phyloP scores from a whole-genome alignment of 30 jellyfish, hydroid and myxozoan species.

The Nemopilema nomurai region DNA sequence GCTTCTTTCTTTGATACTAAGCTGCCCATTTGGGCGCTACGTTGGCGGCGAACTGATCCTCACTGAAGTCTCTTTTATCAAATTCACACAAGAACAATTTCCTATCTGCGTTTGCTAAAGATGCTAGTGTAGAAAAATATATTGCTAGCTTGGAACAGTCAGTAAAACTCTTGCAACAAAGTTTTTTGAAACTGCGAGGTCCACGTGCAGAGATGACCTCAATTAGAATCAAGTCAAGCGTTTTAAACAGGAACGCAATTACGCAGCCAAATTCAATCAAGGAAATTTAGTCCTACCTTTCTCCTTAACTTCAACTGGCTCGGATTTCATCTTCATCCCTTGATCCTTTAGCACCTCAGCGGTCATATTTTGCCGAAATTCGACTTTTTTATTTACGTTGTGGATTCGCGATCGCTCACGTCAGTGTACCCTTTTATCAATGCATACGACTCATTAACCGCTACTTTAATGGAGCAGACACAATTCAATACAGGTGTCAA shows the following conservation, averaged over 20 bases:
- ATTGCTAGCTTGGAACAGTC: background rate
- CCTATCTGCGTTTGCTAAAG: no score
- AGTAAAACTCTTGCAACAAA: slow-evolving; percentile 5
- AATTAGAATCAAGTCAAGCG: slow-evolving; percentile 70
- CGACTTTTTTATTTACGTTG: slow-evolving; percentile 16
- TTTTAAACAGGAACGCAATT: slow-evolving; percentile 58
- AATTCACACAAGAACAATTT: no score
- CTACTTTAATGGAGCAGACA: slow-evolving; percentile 64
- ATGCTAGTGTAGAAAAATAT: no score
- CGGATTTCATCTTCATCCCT: slow-evolving; percentile 55
- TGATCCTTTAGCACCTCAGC: slow-evolving; percentile 62
- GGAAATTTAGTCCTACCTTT: slow-evolving; percentile 40
- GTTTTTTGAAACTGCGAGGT: background rate
- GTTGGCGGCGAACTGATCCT: no score
- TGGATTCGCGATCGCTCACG: slow-evolving; percentile 49
- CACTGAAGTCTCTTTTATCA: no score
- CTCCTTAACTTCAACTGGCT: slow-evolving; percentile 60
- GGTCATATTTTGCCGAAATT: slow-evolving; percentile 17
- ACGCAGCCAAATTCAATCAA: slow-evolving; percentile 46
- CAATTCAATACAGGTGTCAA: slow-evolving; percentile 70
- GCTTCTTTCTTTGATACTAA: no score
- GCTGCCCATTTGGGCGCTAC: no score
- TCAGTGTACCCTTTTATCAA: slow-evolving; percentile 41
- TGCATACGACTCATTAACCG: slow-evolving; percentile 54
- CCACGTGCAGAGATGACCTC: slow-evolving; percentile 75